Conservation (phyloP, 2,113 vertebrate species). For the Danionella cerebrum region DNA sequence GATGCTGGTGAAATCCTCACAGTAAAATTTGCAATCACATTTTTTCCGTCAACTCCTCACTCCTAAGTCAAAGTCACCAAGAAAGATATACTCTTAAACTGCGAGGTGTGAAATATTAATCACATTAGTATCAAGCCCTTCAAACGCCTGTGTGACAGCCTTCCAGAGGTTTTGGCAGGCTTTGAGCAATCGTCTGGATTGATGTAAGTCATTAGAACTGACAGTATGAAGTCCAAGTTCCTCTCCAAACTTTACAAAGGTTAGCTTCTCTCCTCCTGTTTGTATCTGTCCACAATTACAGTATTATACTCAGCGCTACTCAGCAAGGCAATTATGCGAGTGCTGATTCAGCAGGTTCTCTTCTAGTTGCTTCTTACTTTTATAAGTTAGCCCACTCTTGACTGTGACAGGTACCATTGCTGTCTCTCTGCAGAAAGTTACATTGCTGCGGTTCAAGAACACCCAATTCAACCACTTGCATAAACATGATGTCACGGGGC, state of each 20-base stretch:
- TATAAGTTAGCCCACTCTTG: constrained; percentile 21
- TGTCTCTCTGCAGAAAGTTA: constrained; percentile 33
- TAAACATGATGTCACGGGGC: constrained; percentile 39
- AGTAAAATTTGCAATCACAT: background rate
- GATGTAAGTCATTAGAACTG: background rate
- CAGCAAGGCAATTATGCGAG: constrained; percentile 26
- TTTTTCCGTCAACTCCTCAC: background rate
- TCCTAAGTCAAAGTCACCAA: background rate
- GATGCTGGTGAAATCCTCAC: too few relatives aligned
- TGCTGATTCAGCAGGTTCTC: constrained; percentile 48
- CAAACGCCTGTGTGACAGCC: background rate
- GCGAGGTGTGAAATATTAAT: background rate
- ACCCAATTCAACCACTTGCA: constrained; percentile 17
- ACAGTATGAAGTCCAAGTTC: background rate
- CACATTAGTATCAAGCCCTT: background rate
- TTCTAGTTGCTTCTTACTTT: constrained; percentile 12
- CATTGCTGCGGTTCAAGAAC: constrained; percentile 31
- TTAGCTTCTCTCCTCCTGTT: background rate
- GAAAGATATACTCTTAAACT: background rate
- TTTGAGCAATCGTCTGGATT: background rate
- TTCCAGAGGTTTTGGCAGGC: background rate
- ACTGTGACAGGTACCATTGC: constrained; percentile 18
- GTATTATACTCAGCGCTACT: background rate
- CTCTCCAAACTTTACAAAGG: background rate
- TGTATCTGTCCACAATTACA: background rate